Evolutionary conservation across 2,113 vertebrate species (phyloP).

Genomic region (Alces alces): DNA sequence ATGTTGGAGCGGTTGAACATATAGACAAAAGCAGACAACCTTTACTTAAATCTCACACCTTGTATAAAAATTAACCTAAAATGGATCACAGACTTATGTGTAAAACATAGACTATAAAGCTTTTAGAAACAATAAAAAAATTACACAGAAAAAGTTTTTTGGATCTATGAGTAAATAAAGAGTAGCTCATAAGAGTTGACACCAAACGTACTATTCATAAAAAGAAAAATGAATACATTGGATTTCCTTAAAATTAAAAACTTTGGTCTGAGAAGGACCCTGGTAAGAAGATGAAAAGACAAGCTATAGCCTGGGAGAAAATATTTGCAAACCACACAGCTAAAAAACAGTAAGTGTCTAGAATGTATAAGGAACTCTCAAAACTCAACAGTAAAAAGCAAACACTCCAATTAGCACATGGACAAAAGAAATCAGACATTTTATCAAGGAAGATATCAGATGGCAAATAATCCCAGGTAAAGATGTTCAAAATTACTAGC

Average conservation of each 20-base stretch:
- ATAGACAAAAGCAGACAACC: neutral
- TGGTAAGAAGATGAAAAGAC: neutral
- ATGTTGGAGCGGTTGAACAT: neutral
- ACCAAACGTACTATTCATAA: neutral
- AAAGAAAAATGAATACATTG: neutral
- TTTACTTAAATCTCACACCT: neutral
- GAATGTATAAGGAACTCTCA: neutral
- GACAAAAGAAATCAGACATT: neutral
- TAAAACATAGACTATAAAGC: neutral
- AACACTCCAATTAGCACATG: neutral
- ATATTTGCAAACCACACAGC: neutral
- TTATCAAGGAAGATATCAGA: neutral
- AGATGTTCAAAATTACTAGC: neutral
- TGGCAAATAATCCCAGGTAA: neutral
- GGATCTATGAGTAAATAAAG: neutral
- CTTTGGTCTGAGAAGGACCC: neutral
- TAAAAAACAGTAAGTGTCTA: neutral
- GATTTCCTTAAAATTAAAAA: neutral
- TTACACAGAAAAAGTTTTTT: neutral
- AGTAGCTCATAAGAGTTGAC: neutral
- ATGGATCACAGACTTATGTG: neutral
- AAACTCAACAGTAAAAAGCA: neutral
- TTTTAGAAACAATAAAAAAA: neutral
- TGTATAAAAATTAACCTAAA: neutral
- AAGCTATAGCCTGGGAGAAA: neutral